A percentile compares a stretch with the other conserved stretches of the same genome.
Conservation (phyloP, 2,113 vertebrate species). For the Todiramphus saurophagus region DNA sequence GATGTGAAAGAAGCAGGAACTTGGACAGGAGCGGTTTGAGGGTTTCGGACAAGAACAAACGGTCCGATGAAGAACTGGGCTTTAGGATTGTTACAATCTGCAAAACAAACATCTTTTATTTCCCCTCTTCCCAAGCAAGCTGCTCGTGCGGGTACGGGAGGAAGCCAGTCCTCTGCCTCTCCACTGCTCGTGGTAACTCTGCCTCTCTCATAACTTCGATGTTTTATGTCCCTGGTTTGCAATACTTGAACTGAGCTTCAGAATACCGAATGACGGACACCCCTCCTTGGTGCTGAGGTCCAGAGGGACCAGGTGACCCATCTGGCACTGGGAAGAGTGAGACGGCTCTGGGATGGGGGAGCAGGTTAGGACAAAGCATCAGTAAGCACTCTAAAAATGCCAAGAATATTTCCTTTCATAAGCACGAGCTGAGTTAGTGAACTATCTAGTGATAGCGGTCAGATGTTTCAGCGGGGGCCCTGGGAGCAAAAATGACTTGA, state of each 20-base stretch:
- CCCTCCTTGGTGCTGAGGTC: background rate
- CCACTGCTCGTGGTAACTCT: background rate
- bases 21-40: accelerated
- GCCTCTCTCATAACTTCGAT: accelerated
- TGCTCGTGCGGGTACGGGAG: background rate
- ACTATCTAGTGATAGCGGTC: background rate
- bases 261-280: accelerated
- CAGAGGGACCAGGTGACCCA: accelerated
- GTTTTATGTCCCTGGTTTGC: accelerated
- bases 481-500: constrained; percentile 7
- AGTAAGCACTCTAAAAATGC: too few species aligned
- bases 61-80: too few species aligned
- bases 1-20: accelerated
- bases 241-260: background rate
- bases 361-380: background rate
- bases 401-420: background rate
- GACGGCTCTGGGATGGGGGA: background rate
- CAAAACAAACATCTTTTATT: background rate
- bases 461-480: background rate
- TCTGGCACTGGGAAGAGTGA: background rate
- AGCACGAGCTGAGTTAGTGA: background rate
- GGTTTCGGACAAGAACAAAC: accelerated
- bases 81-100: accelerated
- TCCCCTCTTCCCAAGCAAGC: too few species aligned
- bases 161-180: background rate